Evolutionary conservation across 2,113 vertebrate genomes (phyloP).

Genomic region (Trematocara nigrifrons): DNA sequence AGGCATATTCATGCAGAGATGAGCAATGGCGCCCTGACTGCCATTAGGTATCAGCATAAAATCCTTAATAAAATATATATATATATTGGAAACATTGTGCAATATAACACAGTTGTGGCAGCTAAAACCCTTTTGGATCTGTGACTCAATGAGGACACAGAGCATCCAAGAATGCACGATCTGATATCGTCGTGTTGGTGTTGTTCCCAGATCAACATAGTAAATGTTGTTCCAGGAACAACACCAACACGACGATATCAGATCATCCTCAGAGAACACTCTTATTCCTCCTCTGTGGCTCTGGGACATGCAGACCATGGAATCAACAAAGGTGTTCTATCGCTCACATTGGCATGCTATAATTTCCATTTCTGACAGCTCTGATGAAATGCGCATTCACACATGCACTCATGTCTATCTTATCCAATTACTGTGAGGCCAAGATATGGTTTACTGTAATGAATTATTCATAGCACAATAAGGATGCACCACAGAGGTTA

Average conservation of each 20-base stretch:
- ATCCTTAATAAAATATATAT: neutral
- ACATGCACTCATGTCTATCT: neutral
- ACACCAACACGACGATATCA: too few relatives aligned
- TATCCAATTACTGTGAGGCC: neutral
- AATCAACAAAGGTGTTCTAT: neutral
- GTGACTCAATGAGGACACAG: neutral
- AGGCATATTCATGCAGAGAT: neutral
- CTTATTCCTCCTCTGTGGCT: neutral
- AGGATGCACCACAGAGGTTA: conserved; percentile 27
- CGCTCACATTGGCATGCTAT: neutral
- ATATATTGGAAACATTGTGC: neutral
- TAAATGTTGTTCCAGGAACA: too few relatives aligned
- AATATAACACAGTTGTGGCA: neutral
- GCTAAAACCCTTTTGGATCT: neutral
- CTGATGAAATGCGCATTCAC: neutral
- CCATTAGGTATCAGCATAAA: neutral
- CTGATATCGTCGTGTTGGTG: too few relatives aligned
- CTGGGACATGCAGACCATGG: neutral
- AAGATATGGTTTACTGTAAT: conserved; percentile 9
- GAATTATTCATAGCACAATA: conserved; percentile 42
- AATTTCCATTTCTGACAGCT: neutral
- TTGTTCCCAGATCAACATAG: too few relatives aligned
- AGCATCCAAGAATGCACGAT: neutral
- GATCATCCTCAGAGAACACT: neutral
- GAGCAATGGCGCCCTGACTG: neutral